Conservation (phyloP, 2,888 invertebrate species). For the Xanthorhoe spadicearia region DNA sequence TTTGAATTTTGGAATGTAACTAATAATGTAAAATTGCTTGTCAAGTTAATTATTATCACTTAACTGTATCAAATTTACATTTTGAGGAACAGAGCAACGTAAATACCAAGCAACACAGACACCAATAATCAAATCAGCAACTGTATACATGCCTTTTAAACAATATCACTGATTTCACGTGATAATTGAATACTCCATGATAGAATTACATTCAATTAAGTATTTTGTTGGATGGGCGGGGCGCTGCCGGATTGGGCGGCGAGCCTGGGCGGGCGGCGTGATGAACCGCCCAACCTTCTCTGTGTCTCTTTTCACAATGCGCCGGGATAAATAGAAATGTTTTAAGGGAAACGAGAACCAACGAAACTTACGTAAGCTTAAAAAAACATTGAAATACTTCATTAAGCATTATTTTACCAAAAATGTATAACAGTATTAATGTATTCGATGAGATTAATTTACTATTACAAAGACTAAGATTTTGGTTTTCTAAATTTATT, state of each 20-base stretch:
- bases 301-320: constrained; percentile 46
- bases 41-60: too few relatives aligned
- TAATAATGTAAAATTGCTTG: too few relatives aligned
- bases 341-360: neutral
- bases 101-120: constrained; percentile 22
- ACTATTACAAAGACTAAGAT: too few relatives aligned
- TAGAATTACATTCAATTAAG: constrained; percentile 78
- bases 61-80: constrained; percentile 8
- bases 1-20: too few relatives aligned
- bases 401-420: neutral
- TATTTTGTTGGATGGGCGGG: constrained; percentile 68
- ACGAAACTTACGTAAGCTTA: neutral
- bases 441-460: too few relatives aligned
- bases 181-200: constrained; percentile 76
- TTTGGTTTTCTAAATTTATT: too few relatives aligned
- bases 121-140: constrained; percentile 28
- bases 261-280: constrained; percentile 62
- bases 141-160: constrained; percentile 43
- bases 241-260: constrained; percentile 66
- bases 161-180: constrained; percentile 71
- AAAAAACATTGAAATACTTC: neutral
- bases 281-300: constrained; percentile 67
- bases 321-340: constrained; percentile 19
- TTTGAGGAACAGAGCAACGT: constrained; percentile 12
- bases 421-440: neutral